phyloP scores from a whole-genome alignment of 2,888 invertebrate genomes.

The Bruchidius siliquastri region DNA sequence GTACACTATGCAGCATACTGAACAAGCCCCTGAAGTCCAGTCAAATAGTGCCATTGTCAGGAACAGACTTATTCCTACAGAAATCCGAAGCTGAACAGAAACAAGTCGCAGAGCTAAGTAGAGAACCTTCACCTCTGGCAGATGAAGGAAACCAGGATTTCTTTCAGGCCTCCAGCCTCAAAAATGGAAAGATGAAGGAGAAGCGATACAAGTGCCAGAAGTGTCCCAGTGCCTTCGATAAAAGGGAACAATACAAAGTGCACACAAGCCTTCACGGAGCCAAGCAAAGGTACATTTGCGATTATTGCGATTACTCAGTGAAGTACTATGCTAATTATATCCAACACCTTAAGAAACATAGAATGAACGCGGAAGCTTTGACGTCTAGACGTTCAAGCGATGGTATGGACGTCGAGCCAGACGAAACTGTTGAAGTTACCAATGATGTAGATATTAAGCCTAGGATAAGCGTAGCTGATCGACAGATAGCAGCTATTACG shows the following conservation, averaged over 20 bases:
- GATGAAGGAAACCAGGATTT: constrained; percentile 66
- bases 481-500: constrained; percentile 57
- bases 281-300: constrained; percentile 76
- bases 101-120: constrained; percentile 50
- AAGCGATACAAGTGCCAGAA: constrained; percentile 79
- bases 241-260: constrained; percentile 77
- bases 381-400: constrained; percentile 51
- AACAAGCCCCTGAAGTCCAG: constrained; percentile 30
- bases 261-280: constrained; percentile 80
- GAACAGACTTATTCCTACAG: constrained; percentile 62
- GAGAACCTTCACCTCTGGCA: constrained; percentile 10
- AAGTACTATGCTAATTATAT: constrained; percentile 80
- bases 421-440: constrained; percentile 34
- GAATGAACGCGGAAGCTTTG: constrained; percentile 63
- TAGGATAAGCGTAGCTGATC: constrained; percentile 53
- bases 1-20: constrained; percentile 25
- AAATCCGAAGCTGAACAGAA: constrained; percentile 55
- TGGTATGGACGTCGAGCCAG: constrained; percentile 35
- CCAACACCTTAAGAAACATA: constrained; percentile 78
- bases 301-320: constrained; percentile 82
- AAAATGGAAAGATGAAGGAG: constrained; percentile 70
- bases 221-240: constrained; percentile 84
- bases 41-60: constrained; percentile 56
- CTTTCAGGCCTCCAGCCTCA: constrained; percentile 68
- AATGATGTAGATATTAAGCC: constrained; percentile 52